Evolutionary conservation across 92 coral and sea anemone species (phyloP).

Genomic region (Epizoanthus fatuus): DNA sequence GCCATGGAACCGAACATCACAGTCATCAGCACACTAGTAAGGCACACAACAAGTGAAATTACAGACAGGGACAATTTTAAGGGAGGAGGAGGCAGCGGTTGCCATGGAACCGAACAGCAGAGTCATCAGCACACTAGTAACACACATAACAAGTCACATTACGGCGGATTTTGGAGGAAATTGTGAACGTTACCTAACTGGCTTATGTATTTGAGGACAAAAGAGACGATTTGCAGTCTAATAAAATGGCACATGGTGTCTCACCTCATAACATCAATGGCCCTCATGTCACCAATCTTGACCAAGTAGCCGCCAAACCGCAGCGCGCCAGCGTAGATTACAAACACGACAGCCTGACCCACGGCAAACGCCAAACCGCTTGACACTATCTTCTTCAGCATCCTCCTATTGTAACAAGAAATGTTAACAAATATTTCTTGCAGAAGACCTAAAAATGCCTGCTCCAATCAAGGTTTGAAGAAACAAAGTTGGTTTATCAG

Average conservation of each 20-base stretch:
- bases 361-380: constrained; percentile 95
- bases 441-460: too few relatives aligned
- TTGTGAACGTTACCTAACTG: not conserved
- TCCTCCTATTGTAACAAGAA: constrained; percentile 48
- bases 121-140: constrained; percentile 84
- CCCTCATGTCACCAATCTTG: constrained; percentile 82
- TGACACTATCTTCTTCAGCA: constrained; percentile 81
- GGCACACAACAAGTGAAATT: not conserved
- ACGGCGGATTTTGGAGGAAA: not conserved
- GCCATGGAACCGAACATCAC: too few relatives aligned
- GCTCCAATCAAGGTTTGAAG: too few relatives aligned
- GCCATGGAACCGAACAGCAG: constrained; percentile 92
- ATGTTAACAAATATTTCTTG: too few relatives aligned
- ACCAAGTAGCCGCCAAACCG: constrained; percentile 93
- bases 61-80: not conserved
- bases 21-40: too few relatives aligned
- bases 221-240: not conserved
- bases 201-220: not conserved
- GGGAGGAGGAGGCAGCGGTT: constrained; percentile 59
- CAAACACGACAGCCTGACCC: constrained; percentile 90
- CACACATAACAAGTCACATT: not conserved
- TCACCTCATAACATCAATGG: constrained; percentile 90
- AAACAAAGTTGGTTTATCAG: too few relatives aligned
- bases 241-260: not conserved
- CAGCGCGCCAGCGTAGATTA: constrained; percentile 91